Conservation (phyloP, 1,140 invertebrate species). For the Orius insidiosus region DNA sequence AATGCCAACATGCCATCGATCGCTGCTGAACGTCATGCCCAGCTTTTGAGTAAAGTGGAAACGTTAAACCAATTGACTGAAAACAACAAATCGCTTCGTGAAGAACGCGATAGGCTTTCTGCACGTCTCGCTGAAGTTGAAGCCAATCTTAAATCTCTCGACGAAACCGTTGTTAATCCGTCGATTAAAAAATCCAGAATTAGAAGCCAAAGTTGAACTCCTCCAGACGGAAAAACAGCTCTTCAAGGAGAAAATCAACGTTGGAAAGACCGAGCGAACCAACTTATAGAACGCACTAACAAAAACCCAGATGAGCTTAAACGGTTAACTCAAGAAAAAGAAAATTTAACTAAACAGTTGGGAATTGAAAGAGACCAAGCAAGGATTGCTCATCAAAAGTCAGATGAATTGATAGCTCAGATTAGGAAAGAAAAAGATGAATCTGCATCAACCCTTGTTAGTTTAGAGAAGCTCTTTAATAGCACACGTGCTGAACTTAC, state of each 20-base stretch:
- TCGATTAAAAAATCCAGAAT: conserved; percentile 53
- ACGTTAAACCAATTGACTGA: conserved; percentile 31
- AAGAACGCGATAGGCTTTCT: conserved; percentile 62
- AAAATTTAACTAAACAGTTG: conserved; percentile 56
- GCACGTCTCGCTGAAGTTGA: conserved; percentile 39
- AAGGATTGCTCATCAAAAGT: conserved; percentile 37
- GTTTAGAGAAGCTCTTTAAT: conserved; percentile 31
- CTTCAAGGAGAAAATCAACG: conserved; percentile 23
- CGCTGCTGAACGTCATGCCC: conserved; percentile 56
- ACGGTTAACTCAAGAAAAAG: conserved; percentile 60
- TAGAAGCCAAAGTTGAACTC: conserved; percentile 27
- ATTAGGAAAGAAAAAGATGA: conserved; percentile 33
- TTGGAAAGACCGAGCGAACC: conserved; percentile 62
- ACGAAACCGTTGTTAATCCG: conserved; percentile 50
- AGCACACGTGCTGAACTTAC: conserved; percentile 31
- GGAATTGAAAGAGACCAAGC: conserved; percentile 49
- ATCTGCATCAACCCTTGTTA: conserved; percentile 22
- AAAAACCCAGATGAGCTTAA: conserved; percentile 88
- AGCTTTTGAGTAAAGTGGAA: conserved; percentile 61
- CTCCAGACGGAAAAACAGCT: conserved; percentile 30
- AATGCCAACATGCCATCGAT: conserved; percentile 35
- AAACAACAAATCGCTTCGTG: conserved; percentile 73
- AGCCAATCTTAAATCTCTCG: conserved; percentile 39
- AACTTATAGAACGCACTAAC: conserved; percentile 77
- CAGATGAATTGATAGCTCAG: conserved; percentile 45